Conservation (phyloP, 1,140 invertebrate genomes). For the Rhopalosiphum padi region DNA sequence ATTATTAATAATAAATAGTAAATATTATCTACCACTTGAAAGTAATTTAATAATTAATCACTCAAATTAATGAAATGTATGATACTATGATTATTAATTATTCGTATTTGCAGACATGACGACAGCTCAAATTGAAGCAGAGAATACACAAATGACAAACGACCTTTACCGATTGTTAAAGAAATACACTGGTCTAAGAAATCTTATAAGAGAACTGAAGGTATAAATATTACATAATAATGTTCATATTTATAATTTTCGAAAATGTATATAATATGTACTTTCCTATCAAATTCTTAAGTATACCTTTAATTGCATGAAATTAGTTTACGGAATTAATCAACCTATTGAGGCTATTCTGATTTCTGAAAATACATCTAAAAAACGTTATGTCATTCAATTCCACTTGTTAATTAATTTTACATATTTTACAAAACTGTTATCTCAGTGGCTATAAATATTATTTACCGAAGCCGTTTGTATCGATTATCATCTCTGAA, state of each 20-base stretch:
- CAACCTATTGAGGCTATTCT: no score
- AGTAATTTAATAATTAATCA: background rate
- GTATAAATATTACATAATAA: slow-evolving; percentile 65
- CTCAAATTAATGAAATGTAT: background rate
- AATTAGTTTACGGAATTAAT: background rate
- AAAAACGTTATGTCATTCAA: no score
- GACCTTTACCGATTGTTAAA: slow-evolving; percentile 89
- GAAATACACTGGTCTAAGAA: slow-evolving; percentile 87
- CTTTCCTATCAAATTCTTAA: no score
- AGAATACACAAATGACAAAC: slow-evolving; percentile 94
- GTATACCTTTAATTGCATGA: background rate
- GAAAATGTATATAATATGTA: background rate
- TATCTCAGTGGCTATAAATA: background rate
- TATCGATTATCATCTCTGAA: background rate
- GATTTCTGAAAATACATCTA: no score
- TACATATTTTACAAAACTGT: background rate
- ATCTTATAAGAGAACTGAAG: slow-evolving; percentile 87
- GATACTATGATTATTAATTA: background rate
- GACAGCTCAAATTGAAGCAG: slow-evolving; percentile 87
- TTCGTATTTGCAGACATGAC: slow-evolving; percentile 79
- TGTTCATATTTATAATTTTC: background rate
- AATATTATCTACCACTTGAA: background rate
- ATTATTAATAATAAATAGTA: background rate
- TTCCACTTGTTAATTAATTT: background rate
- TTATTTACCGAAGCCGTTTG: background rate